phyloP scores from a whole-genome alignment of 2,888 invertebrate genomes.

The Danaus chrysippus region DNA sequence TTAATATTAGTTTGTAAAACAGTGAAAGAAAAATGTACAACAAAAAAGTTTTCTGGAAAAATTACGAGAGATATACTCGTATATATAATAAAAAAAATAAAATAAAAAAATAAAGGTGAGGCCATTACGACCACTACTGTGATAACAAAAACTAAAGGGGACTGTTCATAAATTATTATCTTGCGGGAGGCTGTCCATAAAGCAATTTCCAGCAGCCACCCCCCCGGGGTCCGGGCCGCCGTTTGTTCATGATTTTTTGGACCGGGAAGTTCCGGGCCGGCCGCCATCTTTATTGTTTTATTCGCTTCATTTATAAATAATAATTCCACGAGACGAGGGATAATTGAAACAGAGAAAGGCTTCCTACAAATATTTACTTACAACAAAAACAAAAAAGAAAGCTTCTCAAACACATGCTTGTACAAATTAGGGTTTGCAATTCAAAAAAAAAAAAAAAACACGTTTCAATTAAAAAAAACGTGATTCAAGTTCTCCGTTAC shows the following conservation, averaged over 20 bases:
- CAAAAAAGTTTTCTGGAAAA: too few species aligned
- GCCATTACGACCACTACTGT: too few species aligned
- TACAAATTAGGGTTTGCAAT: not conserved
- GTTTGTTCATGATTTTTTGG: constrained; percentile 31
- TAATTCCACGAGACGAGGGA: constrained; percentile 5
- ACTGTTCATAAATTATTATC: too few species aligned
- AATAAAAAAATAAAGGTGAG: too few species aligned
- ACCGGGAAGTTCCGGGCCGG: constrained; percentile 27
- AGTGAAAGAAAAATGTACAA: too few species aligned
- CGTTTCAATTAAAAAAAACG: too few species aligned
- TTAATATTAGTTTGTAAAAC: too few species aligned
- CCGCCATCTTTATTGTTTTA: constrained; percentile 29
- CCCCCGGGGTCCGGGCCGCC: constrained; percentile 6
- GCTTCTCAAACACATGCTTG: not conserved
- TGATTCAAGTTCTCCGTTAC: too few species aligned
- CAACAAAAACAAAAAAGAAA: not conserved
- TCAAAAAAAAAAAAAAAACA: too few species aligned
- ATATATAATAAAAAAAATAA: too few species aligned
- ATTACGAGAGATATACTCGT: too few species aligned
- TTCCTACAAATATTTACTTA: not conserved
- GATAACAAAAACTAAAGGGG: not conserved
- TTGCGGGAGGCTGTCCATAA: not conserved
- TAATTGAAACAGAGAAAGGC: not conserved
- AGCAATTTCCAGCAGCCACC: not conserved
- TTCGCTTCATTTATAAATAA: constrained; percentile 24